Evolutionary conservation across 2,113 vertebrate species (phyloP), one percentile per base, ranked within the genome.

Genomic region (Glareola pratincola): DNA sequence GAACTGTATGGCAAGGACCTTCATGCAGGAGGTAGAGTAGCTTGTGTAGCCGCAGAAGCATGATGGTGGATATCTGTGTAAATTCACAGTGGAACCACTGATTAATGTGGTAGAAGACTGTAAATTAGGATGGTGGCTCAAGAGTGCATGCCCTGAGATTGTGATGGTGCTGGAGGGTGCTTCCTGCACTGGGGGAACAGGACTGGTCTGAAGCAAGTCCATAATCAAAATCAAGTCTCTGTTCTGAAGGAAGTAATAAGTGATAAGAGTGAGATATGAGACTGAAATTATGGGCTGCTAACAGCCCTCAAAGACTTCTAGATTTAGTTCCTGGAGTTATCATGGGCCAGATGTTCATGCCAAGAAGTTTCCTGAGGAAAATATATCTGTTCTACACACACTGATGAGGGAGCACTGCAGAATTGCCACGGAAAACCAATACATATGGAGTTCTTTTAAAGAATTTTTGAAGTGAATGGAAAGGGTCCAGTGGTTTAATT

Each of bases 331-430:
- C 57, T 72, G 68, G 41, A 78, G 73, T 45, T 92, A 89, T 63
- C 88, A 45, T 78, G 57, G 85, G 86, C 48, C 83, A 94, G 59
- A 85, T 62, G 37, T 66, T 91, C 76, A 97, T 90, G 96, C 85
- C 92, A 95, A 78, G 76, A 87, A 60, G 36, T 62, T 95, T 94
- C 60, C 92, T 91, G 91, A 92, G 45, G 83, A 94, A 97, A 95
- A 95, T 66, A 50, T 59, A 78, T 92, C 76, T 91, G 34, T 78
- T 91, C 73, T 96, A 16, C 37, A 56, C 27, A 51, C 12, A 62
- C 21, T 0, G 1, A 81, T 51, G 86, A 72, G 37, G 45, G 60
- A 93, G 36, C 36, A 48, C 7, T 73, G 66, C 34, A 75, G 66
- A 92, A 72, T 4, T 95, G 48, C 39, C 73, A 78, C 1, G 4